A percentile compares a stretch with the other conserved stretches of the same genome.
Conservation (phyloP, 2,113 vertebrate genomes). For the Oreotragus oreotragus region DNA sequence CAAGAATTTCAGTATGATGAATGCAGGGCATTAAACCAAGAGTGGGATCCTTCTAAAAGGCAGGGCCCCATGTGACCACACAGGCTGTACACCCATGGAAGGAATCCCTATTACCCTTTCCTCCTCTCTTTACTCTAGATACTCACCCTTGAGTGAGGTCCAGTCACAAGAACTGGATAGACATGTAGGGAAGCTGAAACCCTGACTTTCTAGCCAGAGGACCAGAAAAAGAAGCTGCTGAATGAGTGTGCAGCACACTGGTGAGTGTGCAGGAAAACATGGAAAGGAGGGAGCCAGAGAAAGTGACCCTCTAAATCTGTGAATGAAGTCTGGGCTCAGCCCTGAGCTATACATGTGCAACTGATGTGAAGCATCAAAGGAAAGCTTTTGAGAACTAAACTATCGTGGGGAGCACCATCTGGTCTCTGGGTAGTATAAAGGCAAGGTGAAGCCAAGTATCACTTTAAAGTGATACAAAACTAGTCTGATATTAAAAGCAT, state of each 20-base stretch:
- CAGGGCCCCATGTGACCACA: neutral
- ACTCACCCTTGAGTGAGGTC: neutral
- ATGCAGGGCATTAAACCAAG: neutral
- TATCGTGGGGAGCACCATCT: neutral
- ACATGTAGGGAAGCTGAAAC: neutral
- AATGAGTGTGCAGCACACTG: neutral
- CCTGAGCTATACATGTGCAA: neutral
- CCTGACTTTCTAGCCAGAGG: neutral
- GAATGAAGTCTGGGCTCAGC: neutral
- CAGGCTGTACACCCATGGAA: neutral
- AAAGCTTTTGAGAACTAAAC: neutral
- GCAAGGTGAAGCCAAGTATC: neutral
- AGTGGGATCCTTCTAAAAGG: neutral
- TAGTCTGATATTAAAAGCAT: neutral
- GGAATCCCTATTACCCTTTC: neutral
- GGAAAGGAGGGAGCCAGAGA: neutral
- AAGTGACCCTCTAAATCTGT: neutral
- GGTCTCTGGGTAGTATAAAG: neutral
- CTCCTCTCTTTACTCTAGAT: neutral
- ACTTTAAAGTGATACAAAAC: neutral
- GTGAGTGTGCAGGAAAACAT: neutral
- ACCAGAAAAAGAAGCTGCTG: neutral
- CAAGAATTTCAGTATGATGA: neutral
- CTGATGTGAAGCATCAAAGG: neutral
- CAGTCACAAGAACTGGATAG: neutral